phyloP scores from a whole-genome alignment of 2,797 vertebrate genomes.

The Atherinosoma microstoma region DNA sequence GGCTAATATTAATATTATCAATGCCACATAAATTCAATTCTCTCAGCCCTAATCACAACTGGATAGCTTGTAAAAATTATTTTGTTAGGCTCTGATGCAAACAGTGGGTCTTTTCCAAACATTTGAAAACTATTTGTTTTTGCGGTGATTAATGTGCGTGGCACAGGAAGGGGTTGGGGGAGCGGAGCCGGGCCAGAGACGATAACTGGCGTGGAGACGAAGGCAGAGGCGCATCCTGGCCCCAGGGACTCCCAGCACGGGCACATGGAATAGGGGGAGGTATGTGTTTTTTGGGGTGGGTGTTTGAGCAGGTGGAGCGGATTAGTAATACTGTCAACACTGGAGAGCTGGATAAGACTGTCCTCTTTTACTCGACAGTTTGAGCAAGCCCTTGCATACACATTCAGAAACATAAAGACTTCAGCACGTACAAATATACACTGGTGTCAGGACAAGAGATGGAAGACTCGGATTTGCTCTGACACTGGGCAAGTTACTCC shows the following conservation, averaged over 20 bases:
- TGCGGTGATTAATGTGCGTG: constrained; percentile 82
- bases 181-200: constrained; percentile 72
- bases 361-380: constrained; percentile 81
- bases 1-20: constrained; percentile 91
- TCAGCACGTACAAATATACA: constrained; percentile 51
- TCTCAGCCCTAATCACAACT: constrained; percentile 87
- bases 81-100: constrained; percentile 89
- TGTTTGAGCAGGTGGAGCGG: constrained; percentile 99
- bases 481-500: constrained; percentile 27
- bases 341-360: constrained; percentile 93
- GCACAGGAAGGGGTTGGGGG: constrained; percentile 71
- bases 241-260: constrained; percentile 76
- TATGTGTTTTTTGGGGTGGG: constrained; percentile 77
- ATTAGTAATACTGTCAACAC: constrained; percentile 98
- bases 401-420: constrained; percentile 70
- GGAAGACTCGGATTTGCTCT: constrained; percentile 37
- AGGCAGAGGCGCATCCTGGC: constrained; percentile 74
- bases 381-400: constrained; percentile 75
- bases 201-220: constrained; percentile 82
- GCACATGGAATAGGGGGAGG: constrained; percentile 71
- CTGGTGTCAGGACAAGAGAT: constrained; percentile 36
- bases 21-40: constrained; percentile 89
- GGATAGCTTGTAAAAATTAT: constrained; percentile 91
- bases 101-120: constrained; percentile 87
- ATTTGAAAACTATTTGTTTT: constrained; percentile 90